Evolutionary conservation across 2,888 invertebrate species (phyloP).

Genomic region (Microplitis deprimator): DNA sequence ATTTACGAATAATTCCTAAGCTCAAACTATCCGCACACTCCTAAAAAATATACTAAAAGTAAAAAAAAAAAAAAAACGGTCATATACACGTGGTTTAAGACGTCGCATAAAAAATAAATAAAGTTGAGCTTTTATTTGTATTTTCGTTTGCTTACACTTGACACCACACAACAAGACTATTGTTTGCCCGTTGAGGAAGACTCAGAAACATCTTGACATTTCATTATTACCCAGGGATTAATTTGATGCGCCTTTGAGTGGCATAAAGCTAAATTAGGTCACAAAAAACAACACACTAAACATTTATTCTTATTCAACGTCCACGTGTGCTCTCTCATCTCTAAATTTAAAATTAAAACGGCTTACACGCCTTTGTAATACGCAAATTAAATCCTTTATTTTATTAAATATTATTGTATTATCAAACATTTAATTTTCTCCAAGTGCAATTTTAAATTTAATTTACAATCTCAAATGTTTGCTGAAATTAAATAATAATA

Average conservation of each 20-base stretch:
- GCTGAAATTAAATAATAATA: not conserved
- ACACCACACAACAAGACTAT: conserved; percentile 44
- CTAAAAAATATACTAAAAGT: too few species aligned
- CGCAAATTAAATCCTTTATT: conserved; percentile 6
- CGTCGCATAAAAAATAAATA: not conserved
- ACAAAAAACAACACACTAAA: conserved; percentile 41
- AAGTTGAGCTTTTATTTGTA: conserved; percentile 16
- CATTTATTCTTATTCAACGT: conserved; percentile 3
- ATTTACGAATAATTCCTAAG: too few species aligned
- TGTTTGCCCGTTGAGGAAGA: conserved; percentile 26
- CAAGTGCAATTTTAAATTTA: not conserved
- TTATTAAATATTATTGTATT: not conserved
- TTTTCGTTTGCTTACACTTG: conserved; percentile 10
- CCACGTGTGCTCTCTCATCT: not conserved
- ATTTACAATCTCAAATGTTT: too few species aligned
- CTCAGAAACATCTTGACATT: conserved; percentile 50
- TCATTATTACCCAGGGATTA: conserved; percentile 56
- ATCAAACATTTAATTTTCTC: not conserved
- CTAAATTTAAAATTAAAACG: not conserved
- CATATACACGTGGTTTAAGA: not conserved
- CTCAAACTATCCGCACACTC: too few species aligned
- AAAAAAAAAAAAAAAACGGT: too few species aligned
- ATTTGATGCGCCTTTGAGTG: conserved; percentile 56
- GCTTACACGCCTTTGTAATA: not conserved
- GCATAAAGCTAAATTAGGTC: conserved; percentile 55